A percentile compares a stretch with the other conserved stretches of the same genome.
phyloP scores from a whole-genome alignment of 2,113 vertebrate genomes.

The Eudorcas thomsonii region DNA sequence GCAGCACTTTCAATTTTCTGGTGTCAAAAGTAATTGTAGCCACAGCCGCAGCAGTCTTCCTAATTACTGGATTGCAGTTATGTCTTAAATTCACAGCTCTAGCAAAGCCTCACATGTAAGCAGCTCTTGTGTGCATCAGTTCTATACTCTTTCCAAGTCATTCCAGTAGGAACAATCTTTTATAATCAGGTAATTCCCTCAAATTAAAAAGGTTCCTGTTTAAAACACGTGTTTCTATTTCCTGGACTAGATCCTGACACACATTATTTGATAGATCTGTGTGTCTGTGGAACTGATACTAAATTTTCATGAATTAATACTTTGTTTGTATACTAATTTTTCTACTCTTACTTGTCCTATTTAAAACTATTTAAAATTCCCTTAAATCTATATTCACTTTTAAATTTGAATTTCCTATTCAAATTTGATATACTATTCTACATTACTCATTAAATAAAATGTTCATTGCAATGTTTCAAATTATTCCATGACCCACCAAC shows the following conservation, averaged over 20 bases:
- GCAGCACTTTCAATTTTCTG: not conserved
- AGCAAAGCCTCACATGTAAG: not conserved
- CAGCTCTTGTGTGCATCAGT: not conserved
- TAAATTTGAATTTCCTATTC: not conserved
- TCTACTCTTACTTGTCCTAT: not conserved
- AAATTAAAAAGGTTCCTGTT: not conserved
- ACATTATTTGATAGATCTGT: not conserved
- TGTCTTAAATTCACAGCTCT: not conserved
- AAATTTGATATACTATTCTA: not conserved
- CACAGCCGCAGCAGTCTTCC: not conserved
- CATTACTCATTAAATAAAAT: not conserved
- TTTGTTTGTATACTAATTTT: not conserved
- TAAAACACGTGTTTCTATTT: slow-evolving; percentile 14
- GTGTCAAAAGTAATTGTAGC: not conserved
- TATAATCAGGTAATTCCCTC: not conserved
- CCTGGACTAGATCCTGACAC: not conserved
- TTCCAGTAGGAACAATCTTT: not conserved
- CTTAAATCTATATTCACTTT: not conserved
- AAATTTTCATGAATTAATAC: not conserved
- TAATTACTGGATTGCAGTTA: not conserved
- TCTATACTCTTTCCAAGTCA: not conserved
- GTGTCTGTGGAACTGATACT: not conserved
- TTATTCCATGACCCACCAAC: not conserved
- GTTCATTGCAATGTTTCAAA: not conserved
- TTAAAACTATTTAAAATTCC: not conserved